Evolutionary conservation across 2,797 vertebrate genomes (phyloP).

Genomic region (Argya squamiceps): DNA sequence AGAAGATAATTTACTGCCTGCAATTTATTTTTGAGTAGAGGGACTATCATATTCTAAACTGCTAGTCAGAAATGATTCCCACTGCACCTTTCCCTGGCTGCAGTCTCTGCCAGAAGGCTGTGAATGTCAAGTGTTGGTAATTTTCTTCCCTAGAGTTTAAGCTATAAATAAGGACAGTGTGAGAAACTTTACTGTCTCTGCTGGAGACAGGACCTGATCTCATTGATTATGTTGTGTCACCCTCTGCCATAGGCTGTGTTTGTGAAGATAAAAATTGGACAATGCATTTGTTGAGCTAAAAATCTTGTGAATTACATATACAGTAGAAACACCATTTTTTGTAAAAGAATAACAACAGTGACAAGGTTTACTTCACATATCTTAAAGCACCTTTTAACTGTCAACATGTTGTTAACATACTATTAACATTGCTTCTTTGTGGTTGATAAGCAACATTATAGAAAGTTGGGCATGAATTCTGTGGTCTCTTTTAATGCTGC

Average conservation of each 20-base stretch:
- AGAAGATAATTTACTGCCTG: not conserved
- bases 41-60: not conserved
- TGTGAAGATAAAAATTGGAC: not conserved
- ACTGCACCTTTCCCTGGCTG: not conserved
- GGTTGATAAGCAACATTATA: not conserved
- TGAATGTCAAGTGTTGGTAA: not conserved
- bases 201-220: not conserved
- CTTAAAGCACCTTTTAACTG: not conserved
- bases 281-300: not conserved
- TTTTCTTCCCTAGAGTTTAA: not conserved
- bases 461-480: not conserved
- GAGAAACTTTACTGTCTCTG: not conserved
- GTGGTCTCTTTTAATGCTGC: not conserved
- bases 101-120: not conserved
- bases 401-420: not conserved
- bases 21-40: not conserved
- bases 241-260: fast-evolving
- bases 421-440: not conserved
- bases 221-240: not conserved
- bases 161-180: not conserved
- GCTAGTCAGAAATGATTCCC: not conserved
- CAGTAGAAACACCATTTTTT: not conserved
- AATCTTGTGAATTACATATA: not conserved
- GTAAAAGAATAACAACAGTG: not conserved
- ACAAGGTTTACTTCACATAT: not conserved